Evolutionary conservation across 2,113 vertebrate genomes (phyloP).

Genomic region (Eublepharis macularius): DNA sequence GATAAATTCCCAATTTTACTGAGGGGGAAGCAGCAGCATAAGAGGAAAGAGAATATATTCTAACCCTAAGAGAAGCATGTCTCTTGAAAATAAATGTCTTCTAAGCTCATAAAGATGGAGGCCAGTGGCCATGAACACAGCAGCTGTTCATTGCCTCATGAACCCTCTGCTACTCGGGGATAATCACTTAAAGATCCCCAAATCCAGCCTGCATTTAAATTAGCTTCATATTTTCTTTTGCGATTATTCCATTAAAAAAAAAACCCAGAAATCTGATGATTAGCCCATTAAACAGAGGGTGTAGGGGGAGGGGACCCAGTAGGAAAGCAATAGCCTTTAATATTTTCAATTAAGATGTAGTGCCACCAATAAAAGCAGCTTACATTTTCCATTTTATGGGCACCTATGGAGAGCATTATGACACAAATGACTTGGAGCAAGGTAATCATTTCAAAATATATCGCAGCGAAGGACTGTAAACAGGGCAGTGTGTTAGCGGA

Average conservation of each 20-base stretch:
- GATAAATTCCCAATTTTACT: slow-evolving; percentile 60
- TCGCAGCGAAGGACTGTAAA: slow-evolving; percentile 76
- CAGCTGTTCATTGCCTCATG: slow-evolving; percentile 76
- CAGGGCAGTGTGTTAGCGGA: slow-evolving; percentile 74
- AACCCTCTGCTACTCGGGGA: slow-evolving; percentile 73
- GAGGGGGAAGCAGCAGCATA: slow-evolving; percentile 37
- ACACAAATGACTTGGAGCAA: slow-evolving; percentile 81
- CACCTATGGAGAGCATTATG: slow-evolving; percentile 82
- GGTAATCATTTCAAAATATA: slow-evolving; percentile 82
- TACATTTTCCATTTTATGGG: slow-evolving; percentile 82
- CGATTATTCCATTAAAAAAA: slow-evolving; percentile 74
- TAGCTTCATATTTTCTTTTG: slow-evolving; percentile 77
- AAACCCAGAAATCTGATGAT: slow-evolving; percentile 67
- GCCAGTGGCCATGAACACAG: slow-evolving; percentile 72
- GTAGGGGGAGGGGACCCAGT: slow-evolving; percentile 47
- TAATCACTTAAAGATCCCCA: slow-evolving; percentile 77
- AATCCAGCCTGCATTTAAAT: slow-evolving; percentile 78
- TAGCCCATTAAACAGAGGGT: slow-evolving; percentile 72
- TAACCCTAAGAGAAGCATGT: slow-evolving; percentile 57
- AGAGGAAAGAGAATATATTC: slow-evolving; percentile 22
- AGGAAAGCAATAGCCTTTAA: slow-evolving; percentile 78
- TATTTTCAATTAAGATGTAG: slow-evolving; percentile 85
- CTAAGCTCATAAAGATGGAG: slow-evolving; percentile 70
- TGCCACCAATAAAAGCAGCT: slow-evolving; percentile 79
- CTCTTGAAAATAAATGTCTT: slow-evolving; percentile 74